Conservation (phyloP, 2,888 invertebrate genomes). For the Phanerotoma sp. region DNA sequence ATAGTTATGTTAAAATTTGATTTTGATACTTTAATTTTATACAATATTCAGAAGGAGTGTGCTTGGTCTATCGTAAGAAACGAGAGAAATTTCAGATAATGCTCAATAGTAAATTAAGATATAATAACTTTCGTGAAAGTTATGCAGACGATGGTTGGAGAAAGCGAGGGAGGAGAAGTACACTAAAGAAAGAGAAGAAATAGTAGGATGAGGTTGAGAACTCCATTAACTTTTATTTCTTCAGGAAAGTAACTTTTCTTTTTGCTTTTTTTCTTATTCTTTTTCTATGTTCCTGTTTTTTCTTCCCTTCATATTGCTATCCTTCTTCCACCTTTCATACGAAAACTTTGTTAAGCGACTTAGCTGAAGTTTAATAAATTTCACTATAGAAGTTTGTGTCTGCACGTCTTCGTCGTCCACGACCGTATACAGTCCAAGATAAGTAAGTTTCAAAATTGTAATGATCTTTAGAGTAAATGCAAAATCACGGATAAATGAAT, state of each 20-base stretch:
- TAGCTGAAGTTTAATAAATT: constrained; percentile 56
- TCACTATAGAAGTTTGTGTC: constrained; percentile 48
- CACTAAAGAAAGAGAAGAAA: constrained; percentile 25
- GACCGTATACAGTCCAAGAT: neutral
- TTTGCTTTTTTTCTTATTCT: constrained; percentile 28
- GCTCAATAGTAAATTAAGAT: constrained; percentile 54
- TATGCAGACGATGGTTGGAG: constrained; percentile 36
- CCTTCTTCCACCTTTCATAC: constrained; percentile 30
- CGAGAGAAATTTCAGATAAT: constrained; percentile 45
- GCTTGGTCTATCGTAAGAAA: neutral
- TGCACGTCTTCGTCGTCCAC: constrained; percentile 11
- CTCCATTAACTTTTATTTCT: constrained; percentile 57
- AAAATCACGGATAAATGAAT: neutral
- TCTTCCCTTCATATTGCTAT: constrained; percentile 5
- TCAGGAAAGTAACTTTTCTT: constrained; percentile 50
- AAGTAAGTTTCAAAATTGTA: constrained; percentile 30
- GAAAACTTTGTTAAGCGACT: constrained; percentile 56
- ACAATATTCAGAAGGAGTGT: constrained; percentile 1
- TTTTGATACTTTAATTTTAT: neutral
- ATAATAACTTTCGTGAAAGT: constrained; percentile 54
- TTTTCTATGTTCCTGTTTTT: constrained; percentile 25
- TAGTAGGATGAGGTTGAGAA: constrained; percentile 42
- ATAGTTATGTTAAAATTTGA: neutral
- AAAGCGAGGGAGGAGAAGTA: constrained; percentile 10
- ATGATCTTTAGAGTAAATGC: neutral